These are phyloP conservation scores for Acrocephalus scirpaceus DNA, from an alignment of 2,797 vertebrate species.

Conservation along the genomic window DNA sequence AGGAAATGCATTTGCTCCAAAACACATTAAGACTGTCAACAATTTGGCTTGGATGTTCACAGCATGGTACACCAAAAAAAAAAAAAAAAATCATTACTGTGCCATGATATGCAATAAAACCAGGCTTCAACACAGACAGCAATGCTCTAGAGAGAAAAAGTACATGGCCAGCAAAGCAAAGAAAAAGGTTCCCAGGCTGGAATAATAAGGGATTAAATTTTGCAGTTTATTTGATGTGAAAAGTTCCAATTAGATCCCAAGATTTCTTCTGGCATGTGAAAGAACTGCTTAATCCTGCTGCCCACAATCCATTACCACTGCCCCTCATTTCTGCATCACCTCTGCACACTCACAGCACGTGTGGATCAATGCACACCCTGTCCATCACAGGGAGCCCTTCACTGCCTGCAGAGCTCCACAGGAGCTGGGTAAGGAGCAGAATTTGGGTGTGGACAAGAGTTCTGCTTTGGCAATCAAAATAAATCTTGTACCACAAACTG, in stretches of 20 bases:
- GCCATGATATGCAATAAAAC: neutral
- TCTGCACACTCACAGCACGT: fast-evolving
- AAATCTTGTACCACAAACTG: neutral
- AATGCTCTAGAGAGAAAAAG: neutral
- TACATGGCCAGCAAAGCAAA: neutral
- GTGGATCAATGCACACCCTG: too few relatives aligned
- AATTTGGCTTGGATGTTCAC: conserved; percentile 3
- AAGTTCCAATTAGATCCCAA: neutral
- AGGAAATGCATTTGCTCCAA: conserved; percentile 28
- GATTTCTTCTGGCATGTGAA: neutral
- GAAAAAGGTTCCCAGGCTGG: fast-evolving
- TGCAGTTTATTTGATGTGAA: neutral
- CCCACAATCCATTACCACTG: neutral
- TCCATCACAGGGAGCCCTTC: fast-evolving
- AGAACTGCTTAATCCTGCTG: neutral
- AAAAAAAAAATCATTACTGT: neutral
- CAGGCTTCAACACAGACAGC: neutral
- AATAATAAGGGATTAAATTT: neutral
- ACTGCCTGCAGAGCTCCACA: neutral
- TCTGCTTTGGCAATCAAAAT: neutral
- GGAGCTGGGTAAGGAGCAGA: fast-evolving
- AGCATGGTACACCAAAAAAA: neutral
- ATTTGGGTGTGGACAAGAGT: neutral
- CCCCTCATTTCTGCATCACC: neutral
- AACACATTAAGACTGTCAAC: conserved; percentile 1